These are phyloP conservation scores for Chromoteleia sp. DNA, from an alignment of 2,888 invertebrate genomes.

Conservation along the genomic window DNA sequence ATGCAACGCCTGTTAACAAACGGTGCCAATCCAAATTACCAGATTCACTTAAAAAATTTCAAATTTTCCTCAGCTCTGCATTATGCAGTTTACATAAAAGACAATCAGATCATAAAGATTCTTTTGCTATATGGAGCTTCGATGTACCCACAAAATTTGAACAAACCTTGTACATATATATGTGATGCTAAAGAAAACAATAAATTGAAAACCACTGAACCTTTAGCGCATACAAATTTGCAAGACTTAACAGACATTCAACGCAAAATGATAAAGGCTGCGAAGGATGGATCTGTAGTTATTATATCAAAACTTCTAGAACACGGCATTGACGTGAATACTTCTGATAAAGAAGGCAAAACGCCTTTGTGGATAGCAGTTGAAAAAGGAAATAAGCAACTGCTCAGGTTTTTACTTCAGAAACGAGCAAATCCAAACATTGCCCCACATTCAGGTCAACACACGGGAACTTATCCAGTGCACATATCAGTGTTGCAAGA, in stretches of 20 bases:
- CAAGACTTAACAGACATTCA: too few relatives aligned
- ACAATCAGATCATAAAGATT: background rate
- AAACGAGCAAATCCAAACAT: conserved; percentile 5
- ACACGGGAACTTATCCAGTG: background rate
- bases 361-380: conserved; percentile 8
- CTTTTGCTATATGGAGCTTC: background rate
- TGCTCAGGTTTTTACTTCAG: background rate
- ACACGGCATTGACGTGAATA: background rate
- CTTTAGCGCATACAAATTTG: too few relatives aligned
- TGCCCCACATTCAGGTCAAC: conserved; percentile 9
- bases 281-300: background rate
- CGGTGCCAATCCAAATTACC: conserved; percentile 9
- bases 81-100: background rate
- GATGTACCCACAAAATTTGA: too few relatives aligned
- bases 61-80: background rate
- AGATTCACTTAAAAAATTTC: background rate
- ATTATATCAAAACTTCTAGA: background rate
- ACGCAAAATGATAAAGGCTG: background rate
- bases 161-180: too few relatives aligned
- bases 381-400: background rate
- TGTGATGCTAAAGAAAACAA: too few relatives aligned
- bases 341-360: background rate
- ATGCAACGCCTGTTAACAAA: background rate
- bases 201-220: too few relatives aligned
- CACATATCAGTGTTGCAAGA: background rate